These are phyloP conservation scores for Gymnoscopelus braueri DNA, from an alignment of 2,797 vertebrate genomes.

Conservation along the genomic window DNA sequence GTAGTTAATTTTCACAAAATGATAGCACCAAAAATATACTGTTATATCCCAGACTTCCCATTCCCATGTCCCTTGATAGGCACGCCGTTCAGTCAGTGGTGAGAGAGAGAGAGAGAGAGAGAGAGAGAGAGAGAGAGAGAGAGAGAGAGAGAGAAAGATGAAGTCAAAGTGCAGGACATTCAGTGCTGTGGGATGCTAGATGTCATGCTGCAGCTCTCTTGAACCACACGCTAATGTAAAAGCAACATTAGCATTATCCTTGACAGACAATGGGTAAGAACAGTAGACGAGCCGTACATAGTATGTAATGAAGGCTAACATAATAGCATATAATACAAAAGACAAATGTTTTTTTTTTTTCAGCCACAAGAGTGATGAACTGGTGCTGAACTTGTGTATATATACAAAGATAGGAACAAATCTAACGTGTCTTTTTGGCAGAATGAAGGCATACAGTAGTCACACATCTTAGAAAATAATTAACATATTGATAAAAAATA, in stretches of 20 bases:
- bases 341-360: not conserved
- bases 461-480: conserved; percentile 48
- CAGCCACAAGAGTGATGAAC: conserved; percentile 14
- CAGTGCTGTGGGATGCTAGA: not conserved
- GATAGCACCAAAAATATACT: too few species aligned
- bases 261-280: conserved; percentile 53
- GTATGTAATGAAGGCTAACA: conserved; percentile 53
- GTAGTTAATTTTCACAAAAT: too few species aligned
- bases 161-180: too few species aligned
- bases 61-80: conserved; percentile 64
- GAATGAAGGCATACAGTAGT: conserved; percentile 54
- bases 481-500: conserved; percentile 30
- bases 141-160: not conserved
- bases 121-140: conserved; percentile 11
- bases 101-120: conserved; percentile 15
- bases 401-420: conserved; percentile 16
- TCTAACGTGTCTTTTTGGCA: conserved; percentile 57
- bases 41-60: conserved; percentile 45
- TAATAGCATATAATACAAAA: conserved; percentile 47
- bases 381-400: conserved; percentile 29
- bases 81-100: conserved; percentile 60
- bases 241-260: too few species aligned
- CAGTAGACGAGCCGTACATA: conserved; percentile 56
- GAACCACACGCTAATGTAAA: conserved; percentile 35
- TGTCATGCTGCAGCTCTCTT: conserved; percentile 33